Conservation (phyloP, 1,140 invertebrate species). For the Drosophila willistoni region DNA sequence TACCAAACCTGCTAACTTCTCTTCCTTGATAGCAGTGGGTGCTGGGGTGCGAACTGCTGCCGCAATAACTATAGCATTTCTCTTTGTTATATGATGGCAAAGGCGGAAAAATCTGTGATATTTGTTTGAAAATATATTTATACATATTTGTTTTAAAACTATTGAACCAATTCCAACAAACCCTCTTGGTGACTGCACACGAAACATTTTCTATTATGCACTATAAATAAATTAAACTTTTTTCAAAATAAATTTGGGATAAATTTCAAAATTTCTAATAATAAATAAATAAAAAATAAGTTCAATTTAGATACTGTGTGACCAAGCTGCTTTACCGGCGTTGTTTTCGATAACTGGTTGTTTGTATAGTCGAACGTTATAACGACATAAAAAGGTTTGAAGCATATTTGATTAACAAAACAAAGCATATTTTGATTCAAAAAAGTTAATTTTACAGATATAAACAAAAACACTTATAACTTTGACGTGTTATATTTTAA, state of each 20-base stretch:
- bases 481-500: no score
- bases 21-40: constrained; percentile 47
- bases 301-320: no score
- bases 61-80: constrained; percentile 54
- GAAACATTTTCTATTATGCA: constrained; percentile 29
- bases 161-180: background rate
- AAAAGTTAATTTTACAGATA: no score
- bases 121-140: constrained; percentile 11
- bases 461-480: no score
- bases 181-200: constrained; percentile 17
- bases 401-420: no score
- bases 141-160: background rate
- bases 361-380: no score
- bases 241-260: background rate
- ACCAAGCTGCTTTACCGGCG: no score
- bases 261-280: no score
- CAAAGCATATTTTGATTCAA: no score
- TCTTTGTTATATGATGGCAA: background rate
- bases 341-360: no score
- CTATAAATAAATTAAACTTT: constrained; percentile 7
- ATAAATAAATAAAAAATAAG: no score
- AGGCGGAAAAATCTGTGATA: constrained; percentile 23
- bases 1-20: constrained; percentile 43
- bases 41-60: constrained; percentile 71
- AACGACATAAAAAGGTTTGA: no score